Evolutionary conservation across 2,888 invertebrate genomes (phyloP).

Genomic region (Atethmia centrago): DNA sequence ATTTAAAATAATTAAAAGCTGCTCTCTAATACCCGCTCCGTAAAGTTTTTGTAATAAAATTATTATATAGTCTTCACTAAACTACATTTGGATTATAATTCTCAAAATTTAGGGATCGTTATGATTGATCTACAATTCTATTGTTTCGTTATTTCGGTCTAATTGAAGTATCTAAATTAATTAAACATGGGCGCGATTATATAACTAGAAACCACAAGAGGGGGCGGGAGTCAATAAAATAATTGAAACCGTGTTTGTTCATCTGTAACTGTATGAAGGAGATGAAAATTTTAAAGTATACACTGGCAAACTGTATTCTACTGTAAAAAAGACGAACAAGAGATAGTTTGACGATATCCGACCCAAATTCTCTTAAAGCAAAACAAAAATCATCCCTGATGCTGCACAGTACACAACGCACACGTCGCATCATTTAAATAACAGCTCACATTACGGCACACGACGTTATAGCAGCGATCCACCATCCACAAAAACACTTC

Average conservation of each 20-base stretch:
- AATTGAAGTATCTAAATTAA: conserved; percentile 18
- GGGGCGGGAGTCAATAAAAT: neutral
- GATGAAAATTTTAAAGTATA: neutral
- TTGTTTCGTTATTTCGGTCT: conserved; percentile 18
- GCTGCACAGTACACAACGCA: conserved; percentile 5
- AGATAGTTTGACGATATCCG: neutral
- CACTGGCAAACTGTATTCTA: neutral
- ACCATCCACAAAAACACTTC: conserved; percentile 66
- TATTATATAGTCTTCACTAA: neutral
- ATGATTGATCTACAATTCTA: conserved; percentile 20
- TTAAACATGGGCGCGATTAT: neutral
- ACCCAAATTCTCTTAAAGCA: neutral
- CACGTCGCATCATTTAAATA: conserved; percentile 44
- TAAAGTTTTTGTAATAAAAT: too few relatives aligned
- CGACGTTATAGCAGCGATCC: conserved; percentile 54
- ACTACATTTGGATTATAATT: conserved; percentile 20
- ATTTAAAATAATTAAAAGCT: too few relatives aligned
- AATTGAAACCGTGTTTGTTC: neutral
- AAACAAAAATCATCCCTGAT: neutral
- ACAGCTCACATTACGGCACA: conserved; percentile 50
- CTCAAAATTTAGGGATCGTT: neutral
- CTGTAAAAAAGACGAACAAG: neutral
- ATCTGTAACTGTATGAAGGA: neutral
- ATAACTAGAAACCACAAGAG: neutral
- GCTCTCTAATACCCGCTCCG: too few relatives aligned